These are phyloP conservation scores for Plectropomus leopardus DNA, from an alignment of 2,113 vertebrate species.

Conservation along the genomic window DNA sequence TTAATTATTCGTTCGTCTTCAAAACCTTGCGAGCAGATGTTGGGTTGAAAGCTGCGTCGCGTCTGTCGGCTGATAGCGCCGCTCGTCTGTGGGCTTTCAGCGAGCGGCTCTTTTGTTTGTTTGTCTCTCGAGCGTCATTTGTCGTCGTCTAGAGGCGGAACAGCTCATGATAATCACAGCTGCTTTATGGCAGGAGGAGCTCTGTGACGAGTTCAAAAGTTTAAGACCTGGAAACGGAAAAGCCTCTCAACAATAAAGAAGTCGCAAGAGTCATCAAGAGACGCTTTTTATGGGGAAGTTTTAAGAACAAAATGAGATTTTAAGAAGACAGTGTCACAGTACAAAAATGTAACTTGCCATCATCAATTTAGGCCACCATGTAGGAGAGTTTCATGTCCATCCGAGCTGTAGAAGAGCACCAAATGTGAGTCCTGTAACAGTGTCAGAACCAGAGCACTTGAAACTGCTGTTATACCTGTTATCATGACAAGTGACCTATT, in stretches of 20 bases:
- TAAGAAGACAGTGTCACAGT: no score
- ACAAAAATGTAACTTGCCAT: no score
- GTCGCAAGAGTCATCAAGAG: neutral
- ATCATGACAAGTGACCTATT: no score
- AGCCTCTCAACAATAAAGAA: neutral
- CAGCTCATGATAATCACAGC: neutral
- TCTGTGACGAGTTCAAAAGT: neutral
- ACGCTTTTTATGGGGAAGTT: neutral
- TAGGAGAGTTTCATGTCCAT: no score
- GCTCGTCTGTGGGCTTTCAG: neutral
- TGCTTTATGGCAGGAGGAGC: neutral
- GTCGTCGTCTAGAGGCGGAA: neutral
- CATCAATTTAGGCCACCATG: no score
- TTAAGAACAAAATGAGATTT: neutral
- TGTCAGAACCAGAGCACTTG: no score
- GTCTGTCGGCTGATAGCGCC: neutral
- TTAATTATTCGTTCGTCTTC: constrained; percentile 5
- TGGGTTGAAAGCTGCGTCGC: neutral
- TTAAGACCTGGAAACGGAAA: neutral
- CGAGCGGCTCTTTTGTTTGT: neutral
- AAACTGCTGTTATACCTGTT: no score
- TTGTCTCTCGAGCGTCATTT: constrained; percentile 5
- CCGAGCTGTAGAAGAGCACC: no score
- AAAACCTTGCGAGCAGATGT: neutral
- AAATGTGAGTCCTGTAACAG: no score